Evolutionary conservation across 2,797 vertebrate species (phyloP), one percentile per base, ranked within the genome.

Genomic region (Austrolebias charrua): DNA sequence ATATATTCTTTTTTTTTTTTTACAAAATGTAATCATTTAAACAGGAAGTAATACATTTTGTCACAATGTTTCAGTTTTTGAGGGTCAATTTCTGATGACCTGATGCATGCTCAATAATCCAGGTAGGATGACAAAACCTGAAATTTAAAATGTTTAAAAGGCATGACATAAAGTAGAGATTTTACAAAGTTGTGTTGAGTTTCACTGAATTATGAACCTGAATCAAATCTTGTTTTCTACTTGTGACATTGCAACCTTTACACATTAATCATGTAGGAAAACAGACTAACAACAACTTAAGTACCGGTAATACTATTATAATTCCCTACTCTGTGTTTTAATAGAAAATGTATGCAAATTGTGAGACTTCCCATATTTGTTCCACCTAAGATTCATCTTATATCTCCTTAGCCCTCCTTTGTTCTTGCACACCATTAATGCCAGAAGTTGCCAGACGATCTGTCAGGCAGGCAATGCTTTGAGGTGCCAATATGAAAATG

Each of bases 391-490:
- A 42, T 7, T 42, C 42, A 57, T n/a, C 54, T 10, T 49, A 52
- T 58, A 62, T 57, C 57, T 60, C 57, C 52, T 59, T 52, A 33
- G 64, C 43, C 71, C 12, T 48, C 44, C 44, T 65, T 33, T 65
- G 63, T 65, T 65, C 49, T 48, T 50, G 1, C 50, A 76, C 50
- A 56, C 46, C 42, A 61, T 67, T 56, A 65, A 73, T 38, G 55
- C 71, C 50, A 80, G 55, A 38, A 79, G 49, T 71, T 60, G 45
- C 70, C 63, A 76, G 71, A 86, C 83, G 79, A 74, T 79, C 83
- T 79, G 82, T 83, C 79, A 73, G 69, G 55, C 69, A 64, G 54
- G 50, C 78, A 35, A 29, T 16, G 60, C 75, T 77, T 67, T 75
- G 53, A 75, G 71, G 67, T 75, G 74, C 83, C 83, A 88, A 65